Conservation (phyloP, 2,888 invertebrate species). For the Eilema caniola region DNA sequence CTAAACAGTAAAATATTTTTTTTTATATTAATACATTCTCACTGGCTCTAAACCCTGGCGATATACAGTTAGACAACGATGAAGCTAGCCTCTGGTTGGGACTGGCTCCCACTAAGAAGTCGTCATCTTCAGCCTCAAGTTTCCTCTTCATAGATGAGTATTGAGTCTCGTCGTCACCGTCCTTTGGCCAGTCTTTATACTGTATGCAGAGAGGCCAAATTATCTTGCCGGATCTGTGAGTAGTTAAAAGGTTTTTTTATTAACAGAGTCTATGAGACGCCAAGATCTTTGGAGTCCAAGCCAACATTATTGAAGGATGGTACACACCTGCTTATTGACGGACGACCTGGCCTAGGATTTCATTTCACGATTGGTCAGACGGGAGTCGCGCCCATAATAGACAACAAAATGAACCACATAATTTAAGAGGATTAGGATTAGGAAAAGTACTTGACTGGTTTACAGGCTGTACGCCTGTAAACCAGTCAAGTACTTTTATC, state of each 20-base stretch:
- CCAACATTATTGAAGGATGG: no score
- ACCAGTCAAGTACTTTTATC: no score
- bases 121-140: slow-evolving; percentile 78
- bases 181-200: slow-evolving; percentile 80
- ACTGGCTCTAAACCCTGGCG: slow-evolving; percentile 78
- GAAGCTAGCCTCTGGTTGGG: slow-evolving; percentile 69
- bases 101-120: slow-evolving; percentile 72
- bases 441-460: no score
- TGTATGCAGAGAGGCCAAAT: slow-evolving; percentile 85
- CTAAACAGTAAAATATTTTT: background rate
- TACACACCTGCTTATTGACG: no score
- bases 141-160: slow-evolving; percentile 74
- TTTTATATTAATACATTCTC: slow-evolving; percentile 62
- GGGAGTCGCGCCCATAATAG: no score
- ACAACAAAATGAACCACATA: no score
- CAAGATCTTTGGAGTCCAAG: no score
- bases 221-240: slow-evolving; percentile 79
- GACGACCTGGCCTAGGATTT: no score
- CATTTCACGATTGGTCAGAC: no score
- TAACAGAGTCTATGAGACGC: no score
- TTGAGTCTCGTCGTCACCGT: slow-evolving; percentile 74
- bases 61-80: slow-evolving; percentile 73
- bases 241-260: background rate
- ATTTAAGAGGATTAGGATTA: no score
- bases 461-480: no score